These are phyloP conservation scores for Hirtodrosophila trivittata DNA, from an alignment of 2,888 invertebrate species.

Conservation along the genomic window DNA sequence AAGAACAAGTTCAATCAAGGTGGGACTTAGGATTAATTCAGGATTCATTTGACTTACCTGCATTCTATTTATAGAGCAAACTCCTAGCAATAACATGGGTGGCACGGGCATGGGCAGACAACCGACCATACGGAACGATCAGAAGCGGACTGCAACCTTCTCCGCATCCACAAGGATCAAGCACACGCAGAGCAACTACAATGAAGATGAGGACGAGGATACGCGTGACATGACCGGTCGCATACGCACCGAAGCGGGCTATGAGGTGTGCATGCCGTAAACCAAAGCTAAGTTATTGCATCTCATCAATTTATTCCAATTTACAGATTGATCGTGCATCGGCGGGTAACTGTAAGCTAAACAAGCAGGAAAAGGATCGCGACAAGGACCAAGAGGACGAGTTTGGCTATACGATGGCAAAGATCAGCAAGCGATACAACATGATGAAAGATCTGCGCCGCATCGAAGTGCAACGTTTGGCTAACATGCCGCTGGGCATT, in stretches of 20 bases:
- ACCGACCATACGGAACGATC: conserved; percentile 49
- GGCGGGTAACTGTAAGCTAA: conserved; percentile 92
- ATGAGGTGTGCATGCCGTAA: conserved; percentile 85
- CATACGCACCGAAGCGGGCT: conserved; percentile 90
- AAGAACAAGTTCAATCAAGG: conserved; percentile 74
- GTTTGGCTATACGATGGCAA: conserved; percentile 96
- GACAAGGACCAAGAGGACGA: conserved; percentile 95
- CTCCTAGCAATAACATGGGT: conserved; percentile 41
- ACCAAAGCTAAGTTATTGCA: neutral
- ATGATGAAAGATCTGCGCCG: conserved; percentile 89
- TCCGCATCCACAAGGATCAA: conserved; percentile 67
- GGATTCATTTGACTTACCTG: neutral
- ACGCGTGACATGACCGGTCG: conserved; percentile 91
- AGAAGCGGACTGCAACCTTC: conserved; percentile 63
- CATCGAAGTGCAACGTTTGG: conserved; percentile 88
- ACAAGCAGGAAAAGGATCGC: conserved; percentile 90
- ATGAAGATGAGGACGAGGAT: conserved; percentile 88
- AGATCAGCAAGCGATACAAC: conserved; percentile 96
- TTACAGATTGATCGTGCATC: conserved; percentile 93
- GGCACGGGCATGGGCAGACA: conserved; percentile 46
- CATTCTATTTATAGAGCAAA: conserved; percentile 42
- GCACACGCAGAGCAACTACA: conserved; percentile 46
- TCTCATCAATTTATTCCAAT: neutral
- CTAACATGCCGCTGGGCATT: conserved; percentile 92
- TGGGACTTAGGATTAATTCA: conserved; percentile 8